These are phyloP conservation scores for Galerucella pusilla DNA, from an alignment of 2,888 invertebrate genomes.

Conservation along the genomic window DNA sequence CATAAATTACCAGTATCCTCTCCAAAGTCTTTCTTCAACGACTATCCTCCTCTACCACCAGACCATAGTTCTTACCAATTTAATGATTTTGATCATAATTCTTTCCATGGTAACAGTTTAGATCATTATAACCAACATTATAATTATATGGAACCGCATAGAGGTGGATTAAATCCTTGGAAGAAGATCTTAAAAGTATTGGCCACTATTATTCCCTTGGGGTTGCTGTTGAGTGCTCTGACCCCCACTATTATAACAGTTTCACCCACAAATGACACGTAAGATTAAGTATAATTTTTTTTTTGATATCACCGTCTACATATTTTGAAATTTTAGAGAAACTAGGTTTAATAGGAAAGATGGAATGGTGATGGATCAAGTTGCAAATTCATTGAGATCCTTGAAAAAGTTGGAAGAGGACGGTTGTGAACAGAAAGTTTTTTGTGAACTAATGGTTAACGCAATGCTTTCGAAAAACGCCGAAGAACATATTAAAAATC, in stretches of 20 bases:
- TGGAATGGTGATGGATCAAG: conserved; percentile 44
- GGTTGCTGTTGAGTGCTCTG: conserved; percentile 76
- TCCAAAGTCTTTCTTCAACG: neutral
- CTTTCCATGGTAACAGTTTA: conserved; percentile 46
- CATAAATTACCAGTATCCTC: conserved; percentile 25
- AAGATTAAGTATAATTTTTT: conserved; percentile 45
- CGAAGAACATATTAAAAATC: conserved; percentile 57
- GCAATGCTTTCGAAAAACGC: conserved; percentile 57
- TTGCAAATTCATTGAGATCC: conserved; percentile 50
- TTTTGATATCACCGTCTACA: neutral
- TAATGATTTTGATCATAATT: conserved; percentile 39
- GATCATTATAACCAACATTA: conserved; percentile 31
- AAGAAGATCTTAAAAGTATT: conserved; percentile 73
- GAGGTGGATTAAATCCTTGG: conserved; percentile 66
- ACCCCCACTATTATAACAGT: conserved; percentile 76
- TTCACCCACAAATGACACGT: conserved; percentile 61
- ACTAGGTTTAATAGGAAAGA: conserved; percentile 49
- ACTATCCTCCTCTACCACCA: neutral
- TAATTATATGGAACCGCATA: conserved; percentile 4
- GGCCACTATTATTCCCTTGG: conserved; percentile 77
- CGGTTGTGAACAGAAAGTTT: conserved; percentile 58
- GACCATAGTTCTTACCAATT: neutral
- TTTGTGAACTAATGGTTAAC: conserved; percentile 59
- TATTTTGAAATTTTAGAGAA: conserved; percentile 42
- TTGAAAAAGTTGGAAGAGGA: conserved; percentile 52